Conservation (phyloP, 2,888 invertebrate genomes). For the Micropterix aruncella region DNA sequence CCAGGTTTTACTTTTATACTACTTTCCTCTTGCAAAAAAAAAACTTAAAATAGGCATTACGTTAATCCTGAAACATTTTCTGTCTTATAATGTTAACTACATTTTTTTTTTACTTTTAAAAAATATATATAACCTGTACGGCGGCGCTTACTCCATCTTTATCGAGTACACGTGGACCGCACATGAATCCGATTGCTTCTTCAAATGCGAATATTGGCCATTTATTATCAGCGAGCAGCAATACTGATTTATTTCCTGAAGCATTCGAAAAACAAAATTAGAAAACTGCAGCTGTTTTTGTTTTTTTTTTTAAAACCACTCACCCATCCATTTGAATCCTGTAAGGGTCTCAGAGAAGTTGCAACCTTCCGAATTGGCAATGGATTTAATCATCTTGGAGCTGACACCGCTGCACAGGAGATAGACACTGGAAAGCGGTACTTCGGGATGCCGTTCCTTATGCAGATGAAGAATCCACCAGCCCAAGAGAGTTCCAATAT, state of each 20-base stretch:
- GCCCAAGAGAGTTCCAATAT: constrained; percentile 83
- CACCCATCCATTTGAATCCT: constrained; percentile 99
- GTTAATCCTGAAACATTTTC: too few relatives aligned
- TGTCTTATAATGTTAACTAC: too few relatives aligned
- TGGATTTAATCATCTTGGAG: constrained; percentile 79
- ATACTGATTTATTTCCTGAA: constrained; percentile 58
- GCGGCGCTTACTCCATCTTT: constrained; percentile 95
- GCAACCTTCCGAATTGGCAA: constrained; percentile 67
- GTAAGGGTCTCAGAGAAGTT: constrained; percentile 81
- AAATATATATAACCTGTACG: constrained; percentile 34
- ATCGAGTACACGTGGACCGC: constrained; percentile 74
- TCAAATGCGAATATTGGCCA: constrained; percentile 88
- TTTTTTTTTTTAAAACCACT: constrained; percentile 11
- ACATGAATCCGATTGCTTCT: constrained; percentile 98
- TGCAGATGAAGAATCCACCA: constrained; percentile 78
- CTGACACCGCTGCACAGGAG: constrained; percentile 92
- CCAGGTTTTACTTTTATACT: too few relatives aligned
- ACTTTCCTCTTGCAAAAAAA: too few relatives aligned
- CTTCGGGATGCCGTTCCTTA: constrained; percentile 29
- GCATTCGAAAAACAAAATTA: constrained; percentile 1
- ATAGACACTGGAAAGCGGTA: constrained; percentile 48
- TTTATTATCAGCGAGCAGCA: constrained; percentile 57
- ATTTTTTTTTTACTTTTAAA: too few relatives aligned
- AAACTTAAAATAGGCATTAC: too few relatives aligned
- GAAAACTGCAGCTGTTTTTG: background rate